These are phyloP conservation scores for Pogoniulus pusillus DNA, from an alignment of 2,797 vertebrate genomes.

Conservation along the genomic window DNA sequence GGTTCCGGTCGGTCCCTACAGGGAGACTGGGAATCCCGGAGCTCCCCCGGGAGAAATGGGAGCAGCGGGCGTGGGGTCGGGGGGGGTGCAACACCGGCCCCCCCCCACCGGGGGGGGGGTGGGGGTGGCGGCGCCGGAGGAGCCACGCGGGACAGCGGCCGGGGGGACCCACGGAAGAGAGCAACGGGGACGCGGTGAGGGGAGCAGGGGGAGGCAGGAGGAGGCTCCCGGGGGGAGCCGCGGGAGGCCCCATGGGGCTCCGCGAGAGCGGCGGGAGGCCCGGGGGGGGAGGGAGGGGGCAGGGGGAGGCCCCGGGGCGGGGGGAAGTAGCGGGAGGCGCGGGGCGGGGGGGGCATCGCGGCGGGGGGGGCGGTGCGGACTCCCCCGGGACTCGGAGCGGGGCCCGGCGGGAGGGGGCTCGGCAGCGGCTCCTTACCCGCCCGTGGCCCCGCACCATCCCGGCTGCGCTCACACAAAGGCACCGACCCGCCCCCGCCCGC, in stretches of 20 bases:
- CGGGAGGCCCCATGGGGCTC: too few species aligned
- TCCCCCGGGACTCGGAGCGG: background rate
- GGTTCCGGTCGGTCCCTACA: background rate
- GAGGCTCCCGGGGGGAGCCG: background rate
- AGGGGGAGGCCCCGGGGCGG: background rate
- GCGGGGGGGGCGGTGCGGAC: background rate
- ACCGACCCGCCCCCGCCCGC: slow-evolving; percentile 65
- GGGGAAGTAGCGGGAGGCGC: background rate
- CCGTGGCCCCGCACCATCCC: slow-evolving; percentile 64
- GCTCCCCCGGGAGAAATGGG: background rate
- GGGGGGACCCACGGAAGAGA: background rate
- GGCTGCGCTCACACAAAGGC: slow-evolving; percentile 75
- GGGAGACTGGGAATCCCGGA: background rate
- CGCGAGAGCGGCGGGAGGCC: background rate
- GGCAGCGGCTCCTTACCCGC: slow-evolving; percentile 61
- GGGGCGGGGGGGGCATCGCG: background rate
- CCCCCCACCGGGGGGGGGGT: background rate
- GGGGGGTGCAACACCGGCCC: background rate
- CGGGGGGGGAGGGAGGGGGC: too few species aligned
- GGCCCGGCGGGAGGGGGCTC: background rate
- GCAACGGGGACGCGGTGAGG: background rate
- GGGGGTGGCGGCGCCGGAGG: background rate
- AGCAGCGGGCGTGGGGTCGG: background rate
- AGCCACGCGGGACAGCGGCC: background rate
- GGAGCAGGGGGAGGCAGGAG: too few species aligned